Percentiles rank a stretch among this genome's conserved stretches.
These are phyloP conservation scores for Drosophila ezoana DNA, from an alignment of 2,888 invertebrate species.

Conservation along the genomic window DNA sequence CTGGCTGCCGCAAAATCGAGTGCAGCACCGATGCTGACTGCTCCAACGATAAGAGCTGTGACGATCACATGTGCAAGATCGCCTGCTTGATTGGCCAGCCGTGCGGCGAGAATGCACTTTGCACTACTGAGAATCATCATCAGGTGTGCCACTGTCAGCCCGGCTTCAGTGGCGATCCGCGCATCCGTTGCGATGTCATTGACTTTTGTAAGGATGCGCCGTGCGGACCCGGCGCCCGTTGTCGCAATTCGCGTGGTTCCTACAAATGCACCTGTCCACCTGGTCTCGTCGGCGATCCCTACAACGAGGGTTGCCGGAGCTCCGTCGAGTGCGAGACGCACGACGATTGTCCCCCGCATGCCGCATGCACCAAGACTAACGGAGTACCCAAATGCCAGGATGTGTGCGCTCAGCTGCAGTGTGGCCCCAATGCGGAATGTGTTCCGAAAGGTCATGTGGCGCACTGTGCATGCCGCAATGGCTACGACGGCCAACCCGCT, in stretches of 20 bases:
- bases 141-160: slow-evolving; percentile 94
- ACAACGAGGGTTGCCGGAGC: slow-evolving; percentile 92
- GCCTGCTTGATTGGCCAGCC: slow-evolving; percentile 93
- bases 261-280: slow-evolving; percentile 92
- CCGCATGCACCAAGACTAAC: slow-evolving; percentile 90
- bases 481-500: slow-evolving; percentile 91
- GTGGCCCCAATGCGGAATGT: slow-evolving; percentile 94
- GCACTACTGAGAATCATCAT: slow-evolving; percentile 92
- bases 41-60: slow-evolving; percentile 92
- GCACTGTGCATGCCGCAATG: slow-evolving; percentile 91
- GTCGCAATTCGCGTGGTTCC: slow-evolving; percentile 92
- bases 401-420: slow-evolving; percentile 91
- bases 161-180: slow-evolving; percentile 93
- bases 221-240: slow-evolving; percentile 92
- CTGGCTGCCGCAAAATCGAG: slow-evolving; percentile 92
- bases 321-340: slow-evolving; percentile 93
- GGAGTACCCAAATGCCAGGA: slow-evolving; percentile 92
- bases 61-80: slow-evolving; percentile 93
- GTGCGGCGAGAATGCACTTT: slow-evolving; percentile 93
- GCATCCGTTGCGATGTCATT: slow-evolving; percentile 89
- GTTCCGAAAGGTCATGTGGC: slow-evolving; percentile 90
- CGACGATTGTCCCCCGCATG: slow-evolving; percentile 92
- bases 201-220: slow-evolving; percentile 92
- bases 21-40: slow-evolving; percentile 90
- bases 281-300: slow-evolving; percentile 93